Percentiles rank a stretch among this genome's conserved stretches.
Evolutionary conservation across 2,888 invertebrate genomes (phyloP).

Genomic region (Brenthis ino): DNA sequence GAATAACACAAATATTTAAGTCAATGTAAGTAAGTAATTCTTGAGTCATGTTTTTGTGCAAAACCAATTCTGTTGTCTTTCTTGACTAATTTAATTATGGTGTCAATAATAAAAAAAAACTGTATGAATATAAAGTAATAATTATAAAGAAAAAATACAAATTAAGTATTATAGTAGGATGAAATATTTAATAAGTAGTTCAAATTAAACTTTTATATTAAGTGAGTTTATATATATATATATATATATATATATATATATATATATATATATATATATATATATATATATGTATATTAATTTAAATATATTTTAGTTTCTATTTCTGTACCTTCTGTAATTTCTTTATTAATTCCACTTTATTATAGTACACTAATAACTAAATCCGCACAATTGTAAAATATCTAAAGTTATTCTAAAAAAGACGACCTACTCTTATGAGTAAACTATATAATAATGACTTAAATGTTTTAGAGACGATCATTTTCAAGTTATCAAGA

Average conservation of each 20-base stretch:
- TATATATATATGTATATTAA: too few relatives aligned
- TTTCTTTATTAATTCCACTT: background rate
- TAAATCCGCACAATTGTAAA: constrained; percentile 6
- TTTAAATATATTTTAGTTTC: too few relatives aligned
- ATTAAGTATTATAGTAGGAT: too few relatives aligned
- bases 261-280: too few relatives aligned
- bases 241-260: too few relatives aligned
- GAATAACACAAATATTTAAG: constrained; percentile 54
- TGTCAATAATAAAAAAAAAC: too few relatives aligned
- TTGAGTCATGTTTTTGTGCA: constrained; percentile 13
- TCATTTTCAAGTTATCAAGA: constrained; percentile 30
- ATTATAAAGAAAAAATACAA: too few relatives aligned
- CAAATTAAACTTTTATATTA: too few relatives aligned
- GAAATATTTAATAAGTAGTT: too few relatives aligned
- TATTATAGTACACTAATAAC: background rate
- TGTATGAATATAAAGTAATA: too few relatives aligned
- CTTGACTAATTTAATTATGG: background rate
- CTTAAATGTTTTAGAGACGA: constrained; percentile 18
- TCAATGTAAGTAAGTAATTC: constrained; percentile 2
- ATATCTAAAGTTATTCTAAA: background rate
- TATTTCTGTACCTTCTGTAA: background rate
- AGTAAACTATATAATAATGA: constrained; percentile 17
- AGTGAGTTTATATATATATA: too few relatives aligned
- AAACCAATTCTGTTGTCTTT: constrained; percentile 6
- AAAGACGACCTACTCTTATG: constrained; percentile 16